phyloP scores from a whole-genome alignment of 2,888 invertebrate species.

The Selenia dentaria region DNA sequence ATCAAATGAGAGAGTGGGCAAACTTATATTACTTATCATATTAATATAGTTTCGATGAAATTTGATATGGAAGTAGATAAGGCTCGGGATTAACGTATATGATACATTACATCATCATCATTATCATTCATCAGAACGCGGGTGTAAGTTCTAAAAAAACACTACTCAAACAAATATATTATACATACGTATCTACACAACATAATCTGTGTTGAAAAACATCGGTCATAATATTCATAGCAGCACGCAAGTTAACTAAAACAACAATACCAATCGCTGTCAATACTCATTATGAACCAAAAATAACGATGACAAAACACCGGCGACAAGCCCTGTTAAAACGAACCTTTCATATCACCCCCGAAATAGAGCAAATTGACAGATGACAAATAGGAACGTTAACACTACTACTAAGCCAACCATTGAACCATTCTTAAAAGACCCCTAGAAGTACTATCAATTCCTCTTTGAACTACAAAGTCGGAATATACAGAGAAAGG shows the following conservation, averaged over 20 bases:
- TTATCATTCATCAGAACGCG: no score
- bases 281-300: constrained; percentile 76
- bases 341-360: constrained; percentile 74
- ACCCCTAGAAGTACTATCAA: constrained; percentile 33
- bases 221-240: no score
- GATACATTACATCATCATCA: no score
- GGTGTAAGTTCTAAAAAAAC: no score
- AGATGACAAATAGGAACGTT: constrained; percentile 83
- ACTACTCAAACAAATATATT: no score
- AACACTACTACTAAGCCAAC: constrained; percentile 70
- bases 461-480: constrained; percentile 3
- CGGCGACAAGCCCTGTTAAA: constrained; percentile 58
- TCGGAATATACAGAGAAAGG: constrained; percentile 26
- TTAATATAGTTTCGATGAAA: no score
- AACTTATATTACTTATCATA: no score
- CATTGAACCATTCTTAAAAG: constrained; percentile 47
- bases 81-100: no score
- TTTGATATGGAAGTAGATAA: no score
- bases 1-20: no score
- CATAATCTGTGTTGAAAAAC: no score
- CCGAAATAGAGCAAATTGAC: constrained; percentile 82
- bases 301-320: constrained; percentile 79
- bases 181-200: no score
- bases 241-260: constrained; percentile 26
- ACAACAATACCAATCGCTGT: constrained; percentile 52